These are phyloP conservation scores for Drosophila leontia DNA, from an alignment of 1,140 invertebrate species.

Conservation along the genomic window DNA sequence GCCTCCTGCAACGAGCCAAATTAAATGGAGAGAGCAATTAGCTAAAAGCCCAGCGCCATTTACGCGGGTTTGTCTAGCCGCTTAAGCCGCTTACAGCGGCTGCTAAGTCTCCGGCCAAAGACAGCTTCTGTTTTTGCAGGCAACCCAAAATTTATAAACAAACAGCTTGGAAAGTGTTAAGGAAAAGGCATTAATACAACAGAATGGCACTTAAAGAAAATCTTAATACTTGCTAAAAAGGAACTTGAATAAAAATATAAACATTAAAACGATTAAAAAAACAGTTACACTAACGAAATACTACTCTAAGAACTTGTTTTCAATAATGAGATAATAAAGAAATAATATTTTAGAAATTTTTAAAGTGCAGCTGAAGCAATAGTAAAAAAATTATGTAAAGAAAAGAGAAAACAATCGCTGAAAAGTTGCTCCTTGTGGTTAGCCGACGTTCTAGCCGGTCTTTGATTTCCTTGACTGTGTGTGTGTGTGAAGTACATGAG, in stretches of 20 bases:
- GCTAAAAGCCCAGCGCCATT: slow-evolving; percentile 74
- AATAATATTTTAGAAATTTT: neutral
- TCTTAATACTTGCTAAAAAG: too few species aligned
- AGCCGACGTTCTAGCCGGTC: slow-evolving; percentile 54
- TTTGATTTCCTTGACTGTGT: slow-evolving; percentile 44
- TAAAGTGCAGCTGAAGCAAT: slow-evolving; percentile 3
- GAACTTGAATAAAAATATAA: too few species aligned
- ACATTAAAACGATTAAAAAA: accelerated
- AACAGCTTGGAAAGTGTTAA: slow-evolving; percentile 73
- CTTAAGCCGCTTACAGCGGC: slow-evolving; percentile 70
- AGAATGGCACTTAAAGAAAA: slow-evolving; percentile 10
- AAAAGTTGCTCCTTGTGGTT: slow-evolving; percentile 76
- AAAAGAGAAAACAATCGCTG: slow-evolving; percentile 58
- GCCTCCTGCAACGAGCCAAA: slow-evolving; percentile 92
- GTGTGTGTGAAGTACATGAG: slow-evolving; percentile 2
- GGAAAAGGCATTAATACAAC: slow-evolving; percentile 37
- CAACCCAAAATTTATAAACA: slow-evolving; percentile 66
- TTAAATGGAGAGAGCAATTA: slow-evolving; percentile 72
- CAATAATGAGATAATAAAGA: neutral
- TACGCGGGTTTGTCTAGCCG: slow-evolving; percentile 71
- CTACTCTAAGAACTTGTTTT: neutral
- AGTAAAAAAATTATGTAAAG: slow-evolving; percentile 27
- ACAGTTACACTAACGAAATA: too few species aligned
- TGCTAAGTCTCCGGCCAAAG: slow-evolving; percentile 32
- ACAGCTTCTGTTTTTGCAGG: slow-evolving; percentile 13